A percentile compares a stretch with the other conserved stretches of the same genome.
Evolutionary conservation across 1,140 invertebrate species (phyloP).

Genomic region (Nilaparvata lugens): DNA sequence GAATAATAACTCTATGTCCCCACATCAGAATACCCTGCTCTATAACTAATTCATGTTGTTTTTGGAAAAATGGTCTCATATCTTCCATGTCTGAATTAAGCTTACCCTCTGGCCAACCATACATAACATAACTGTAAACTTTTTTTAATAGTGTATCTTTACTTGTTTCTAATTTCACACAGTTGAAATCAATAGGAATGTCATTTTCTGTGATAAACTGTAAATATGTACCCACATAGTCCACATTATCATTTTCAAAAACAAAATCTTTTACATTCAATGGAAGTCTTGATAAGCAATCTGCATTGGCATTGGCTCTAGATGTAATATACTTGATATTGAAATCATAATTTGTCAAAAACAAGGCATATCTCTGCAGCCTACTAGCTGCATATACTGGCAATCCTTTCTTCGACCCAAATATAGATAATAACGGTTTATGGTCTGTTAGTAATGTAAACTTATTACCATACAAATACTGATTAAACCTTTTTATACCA

Average conservation of each 20-base stretch:
- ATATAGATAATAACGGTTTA: conserved; percentile 35
- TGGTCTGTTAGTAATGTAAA: conserved; percentile 40
- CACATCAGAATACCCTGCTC: conserved; percentile 3
- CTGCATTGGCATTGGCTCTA: conserved; percentile 25
- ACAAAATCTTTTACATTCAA: conserved; percentile 9
- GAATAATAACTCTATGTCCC: conserved; percentile 14
- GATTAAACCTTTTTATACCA: conserved; percentile 40
- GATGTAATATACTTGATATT: conserved; percentile 22
- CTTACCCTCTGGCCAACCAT: conserved; percentile 5
- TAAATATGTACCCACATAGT: conserved; percentile 9
- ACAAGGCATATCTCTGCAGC: conserved; percentile 29
- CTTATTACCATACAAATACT: conserved; percentile 37
- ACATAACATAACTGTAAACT: neutral
- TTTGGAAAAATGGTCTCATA: conserved; percentile 7
- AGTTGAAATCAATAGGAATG: neutral
- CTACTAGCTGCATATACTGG: conserved; percentile 30
- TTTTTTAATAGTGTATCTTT: conserved; percentile 3
- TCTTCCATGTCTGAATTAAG: neutral
- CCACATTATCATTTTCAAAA: neutral
- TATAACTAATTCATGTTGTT: conserved; percentile 8
- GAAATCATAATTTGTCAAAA: conserved; percentile 25
- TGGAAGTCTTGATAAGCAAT: conserved; percentile 24
- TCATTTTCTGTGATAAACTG: conserved; percentile 5
- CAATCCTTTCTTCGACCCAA: conserved; percentile 30
- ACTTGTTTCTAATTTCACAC: conserved; percentile 3